Percentiles rank a stretch among this genome's conserved stretches.
Conservation (phyloP, 2,113 vertebrate genomes). For the Hippoglossus stenolepis region DNA sequence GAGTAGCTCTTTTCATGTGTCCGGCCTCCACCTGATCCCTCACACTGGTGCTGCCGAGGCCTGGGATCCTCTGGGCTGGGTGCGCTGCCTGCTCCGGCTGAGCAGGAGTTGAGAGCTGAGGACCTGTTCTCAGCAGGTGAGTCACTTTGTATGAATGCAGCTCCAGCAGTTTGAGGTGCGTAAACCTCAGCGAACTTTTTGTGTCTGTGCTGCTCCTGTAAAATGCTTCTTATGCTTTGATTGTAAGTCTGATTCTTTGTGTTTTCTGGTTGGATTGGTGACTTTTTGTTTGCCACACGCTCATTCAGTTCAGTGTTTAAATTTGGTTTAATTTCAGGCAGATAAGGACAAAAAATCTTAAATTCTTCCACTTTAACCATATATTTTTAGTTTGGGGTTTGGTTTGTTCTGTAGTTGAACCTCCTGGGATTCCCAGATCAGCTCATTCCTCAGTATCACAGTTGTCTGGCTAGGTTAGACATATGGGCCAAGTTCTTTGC, state of each 20-base stretch:
- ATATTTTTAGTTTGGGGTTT: background rate
- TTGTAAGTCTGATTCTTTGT: background rate
- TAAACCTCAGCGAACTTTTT: background rate
- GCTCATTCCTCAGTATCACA: slow-evolving; percentile 15
- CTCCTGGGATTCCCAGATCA: slow-evolving; percentile 13
- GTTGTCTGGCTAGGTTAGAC: slow-evolving; percentile 12
- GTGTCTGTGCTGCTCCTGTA: background rate
- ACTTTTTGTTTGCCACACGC: background rate
- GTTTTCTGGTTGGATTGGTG: background rate
- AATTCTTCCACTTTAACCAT: background rate
- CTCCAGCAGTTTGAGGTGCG: background rate
- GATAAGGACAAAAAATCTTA: background rate
- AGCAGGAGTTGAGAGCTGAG: slow-evolving; percentile 44
- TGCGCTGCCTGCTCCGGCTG: slow-evolving; percentile 28
- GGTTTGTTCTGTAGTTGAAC: background rate
- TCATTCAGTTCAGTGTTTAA: background rate
- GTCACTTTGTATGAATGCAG: slow-evolving; percentile 26
- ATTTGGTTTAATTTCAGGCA: background rate
- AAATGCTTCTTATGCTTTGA: background rate
- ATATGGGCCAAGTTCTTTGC: slow-evolving; percentile 54
- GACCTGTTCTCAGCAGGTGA: slow-evolving; percentile 64
- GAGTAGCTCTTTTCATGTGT: slow-evolving; percentile 12
- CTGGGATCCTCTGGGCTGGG: slow-evolving; percentile 35
- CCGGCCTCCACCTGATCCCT: slow-evolving; percentile 28
- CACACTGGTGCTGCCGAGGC: slow-evolving; percentile 29